phyloP scores from a whole-genome alignment of 2,113 vertebrate species.

The Cichladusa arquata region DNA sequence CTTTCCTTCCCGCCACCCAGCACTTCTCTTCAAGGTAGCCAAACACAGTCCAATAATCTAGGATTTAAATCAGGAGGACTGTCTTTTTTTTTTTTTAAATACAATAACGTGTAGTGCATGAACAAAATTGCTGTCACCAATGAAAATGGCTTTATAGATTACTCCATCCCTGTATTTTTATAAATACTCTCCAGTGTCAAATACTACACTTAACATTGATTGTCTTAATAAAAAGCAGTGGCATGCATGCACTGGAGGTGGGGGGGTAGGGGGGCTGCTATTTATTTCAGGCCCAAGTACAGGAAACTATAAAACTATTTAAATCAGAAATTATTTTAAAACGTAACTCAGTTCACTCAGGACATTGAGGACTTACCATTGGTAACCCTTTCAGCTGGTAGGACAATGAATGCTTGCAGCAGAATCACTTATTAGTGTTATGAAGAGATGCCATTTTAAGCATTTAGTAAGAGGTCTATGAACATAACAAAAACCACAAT shows the following conservation, averaged over 20 bases:
- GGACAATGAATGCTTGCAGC: neutral
- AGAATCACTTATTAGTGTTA: neutral
- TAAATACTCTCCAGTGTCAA: neutral
- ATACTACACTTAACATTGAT: neutral
- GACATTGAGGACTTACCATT: neutral
- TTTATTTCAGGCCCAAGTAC: neutral
- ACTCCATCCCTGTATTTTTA: neutral
- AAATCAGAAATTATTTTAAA: conserved; percentile 26
- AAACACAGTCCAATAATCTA: rapidly evolving
- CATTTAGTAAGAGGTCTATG: neutral
- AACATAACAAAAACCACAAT: neutral
- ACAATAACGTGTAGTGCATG: neutral
- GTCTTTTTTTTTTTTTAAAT: neutral
- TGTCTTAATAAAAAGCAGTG: neutral
- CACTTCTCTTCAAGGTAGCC: neutral
- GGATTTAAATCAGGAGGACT: neutral
- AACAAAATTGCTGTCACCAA: neutral
- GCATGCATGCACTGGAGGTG: neutral
- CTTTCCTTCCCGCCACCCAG: neutral
- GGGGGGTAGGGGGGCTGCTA: neutral
- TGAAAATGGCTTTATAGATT: neutral
- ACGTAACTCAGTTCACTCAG: neutral
- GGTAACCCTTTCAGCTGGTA: neutral
- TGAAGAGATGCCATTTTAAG: neutral
- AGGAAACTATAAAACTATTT: neutral